Evolutionary conservation across 1,140 invertebrate genomes (phyloP), one percentile per base, ranked within the genome.

Genomic region (Aethina tumida): DNA sequence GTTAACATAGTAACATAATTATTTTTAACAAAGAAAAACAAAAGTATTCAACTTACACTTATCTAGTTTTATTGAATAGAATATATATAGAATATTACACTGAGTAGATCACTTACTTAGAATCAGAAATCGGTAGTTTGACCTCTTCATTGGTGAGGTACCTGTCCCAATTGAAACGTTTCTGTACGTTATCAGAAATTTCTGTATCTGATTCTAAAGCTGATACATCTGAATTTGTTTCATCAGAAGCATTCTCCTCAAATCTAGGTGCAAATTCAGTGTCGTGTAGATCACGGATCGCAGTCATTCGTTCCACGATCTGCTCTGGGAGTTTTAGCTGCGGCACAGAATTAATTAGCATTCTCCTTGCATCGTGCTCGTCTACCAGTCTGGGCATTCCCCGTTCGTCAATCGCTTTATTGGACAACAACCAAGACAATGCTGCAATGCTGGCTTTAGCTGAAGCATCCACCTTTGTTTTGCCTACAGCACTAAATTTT

Each of bases 391-490:
- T 39, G 4, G 58, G 61, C 22, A 30, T 6, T 6, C 60, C 60
- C 7, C 54, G 26, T 16, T 45, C 41, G 12, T 44, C 49, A 10
- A 65, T 55, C 45, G 53, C 50, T 9, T 52, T 46, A 25, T 49
- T 31, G 8, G 37, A 31, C 32, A 35, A 34, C 14, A 65, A 41
- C 36, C 47, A 60, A 15, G 48, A 28, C 5, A 65, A 31, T 28
- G 35, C 49, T 35, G 45, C 44, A 1, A 49, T 15, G 15, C 52
- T 50, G 7, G 57, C 56, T 40, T 56, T 53, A 9, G 35, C 40
- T 2, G 54, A 52, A 2, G 63, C 59, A n/a, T 52, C 28, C 27
- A 51, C 45, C 43, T 65, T 63, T 12, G 51, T 52, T 9, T 18
- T n/a, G 9, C 34, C 52, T 20, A 19, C 32, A 16, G 39, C 40